Base-by-base conservation (phyloP, 2,888 invertebrate species). In the Drosophila kanekoi region DNA sequence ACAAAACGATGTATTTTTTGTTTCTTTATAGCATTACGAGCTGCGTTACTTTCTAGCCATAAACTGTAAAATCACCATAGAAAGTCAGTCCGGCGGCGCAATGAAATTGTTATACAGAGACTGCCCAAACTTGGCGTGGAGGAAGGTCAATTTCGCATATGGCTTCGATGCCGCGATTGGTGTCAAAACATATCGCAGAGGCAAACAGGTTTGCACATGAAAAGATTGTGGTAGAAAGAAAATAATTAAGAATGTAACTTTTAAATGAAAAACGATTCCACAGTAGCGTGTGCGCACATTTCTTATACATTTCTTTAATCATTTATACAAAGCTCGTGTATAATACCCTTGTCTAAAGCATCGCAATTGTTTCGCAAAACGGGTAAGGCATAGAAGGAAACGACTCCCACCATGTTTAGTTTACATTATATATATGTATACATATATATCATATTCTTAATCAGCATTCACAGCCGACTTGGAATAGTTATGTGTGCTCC, bases 51-150 rank as follows among this genome's bases (percentile, higher is more conserved):
- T 82, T 86, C 82, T 86, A 83, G 79, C 66, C 73, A 70, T 82
- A 77, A 85, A 77, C 67, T 66, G 65, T 65, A 56, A 77, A 82
- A 85, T 82, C 69, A 75, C 68, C 77, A 77, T 85, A 82, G 85
- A 85, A 81, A 81, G 81, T 82, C 82, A 63, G 48, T 20, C 60
- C 40, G 67, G 52, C 41, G 47, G 38, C 51, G 59, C 65, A 72
- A 65, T 63, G 64, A 56, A 73, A 78, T 56, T 57, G 45, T 38
- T 28, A 51, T 38, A 28, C 57, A 28, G 52, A 40, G 58, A 16
- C 37, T 48, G 51, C 59, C 33, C 35, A 45, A 28, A 51, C 56
- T 73, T 64, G 65, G 65, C 75, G 43, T 13, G 13, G 38, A 32
- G 37, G 37, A 74, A 75, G 74, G 74, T 74, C 58, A 62, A 71